Conservation (phyloP, 2,113 vertebrate species). For the Plestiodon gilberti region DNA sequence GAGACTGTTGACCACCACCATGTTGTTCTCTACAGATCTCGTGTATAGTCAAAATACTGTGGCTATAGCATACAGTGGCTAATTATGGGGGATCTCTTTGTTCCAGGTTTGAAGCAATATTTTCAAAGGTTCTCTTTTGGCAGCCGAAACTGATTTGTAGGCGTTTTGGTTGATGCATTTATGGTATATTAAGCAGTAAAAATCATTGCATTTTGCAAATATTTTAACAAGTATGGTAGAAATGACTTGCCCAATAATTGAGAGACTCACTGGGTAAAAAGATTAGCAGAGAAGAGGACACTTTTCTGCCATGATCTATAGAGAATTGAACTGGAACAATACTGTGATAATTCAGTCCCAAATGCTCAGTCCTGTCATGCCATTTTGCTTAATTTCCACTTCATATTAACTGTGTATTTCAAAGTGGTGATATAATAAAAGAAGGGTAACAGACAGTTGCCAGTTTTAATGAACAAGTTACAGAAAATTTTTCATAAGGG, state of each 20-base stretch:
- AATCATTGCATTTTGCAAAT: background rate
- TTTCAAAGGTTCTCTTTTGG: background rate
- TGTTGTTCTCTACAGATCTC: background rate
- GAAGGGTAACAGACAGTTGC: constrained; percentile 36
- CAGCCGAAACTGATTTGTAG: background rate
- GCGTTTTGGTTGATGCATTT: constrained; percentile 7
- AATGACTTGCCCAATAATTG: constrained; percentile 26
- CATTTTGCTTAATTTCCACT: constrained; percentile 45
- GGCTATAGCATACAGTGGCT: constrained; percentile 1
- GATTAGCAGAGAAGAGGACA: constrained; percentile 16
- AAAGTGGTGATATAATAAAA: constrained; percentile 41
- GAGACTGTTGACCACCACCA: background rate
- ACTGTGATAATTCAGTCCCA: constrained; percentile 41
- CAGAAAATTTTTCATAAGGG: constrained; percentile 33
- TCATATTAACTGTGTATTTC: constrained; percentile 40
- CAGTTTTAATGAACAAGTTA: constrained; percentile 55
- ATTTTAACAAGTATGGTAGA: constrained; percentile 27
- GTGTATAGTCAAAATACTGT: background rate
- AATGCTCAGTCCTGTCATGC: constrained; percentile 15
- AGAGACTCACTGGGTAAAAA: constrained; percentile 23
- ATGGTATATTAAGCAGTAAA: background rate
- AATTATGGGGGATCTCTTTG: constrained; percentile 28
- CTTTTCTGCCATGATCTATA: background rate
- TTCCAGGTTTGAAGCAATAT: constrained; percentile 6
- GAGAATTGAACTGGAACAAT: constrained; percentile 17